These are phyloP conservation scores for Leptatherina wallacei DNA, from an alignment of 2,797 vertebrate species.

Conservation along the genomic window DNA sequence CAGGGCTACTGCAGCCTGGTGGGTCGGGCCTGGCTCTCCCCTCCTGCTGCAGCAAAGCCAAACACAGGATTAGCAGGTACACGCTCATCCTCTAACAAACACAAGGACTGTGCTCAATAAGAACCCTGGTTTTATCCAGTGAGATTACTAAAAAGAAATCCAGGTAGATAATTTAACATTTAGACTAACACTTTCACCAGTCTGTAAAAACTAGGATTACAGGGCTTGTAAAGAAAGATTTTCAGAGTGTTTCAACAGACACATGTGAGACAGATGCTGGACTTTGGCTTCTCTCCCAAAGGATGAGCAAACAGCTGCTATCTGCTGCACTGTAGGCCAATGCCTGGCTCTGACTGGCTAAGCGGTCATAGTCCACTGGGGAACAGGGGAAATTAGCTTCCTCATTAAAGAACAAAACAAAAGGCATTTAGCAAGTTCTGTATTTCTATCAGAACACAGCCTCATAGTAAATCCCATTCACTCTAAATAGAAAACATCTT, in stretches of 20 bases:
- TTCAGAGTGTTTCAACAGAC: constrained; percentile 13
- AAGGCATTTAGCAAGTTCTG: neutral
- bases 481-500: too few species aligned
- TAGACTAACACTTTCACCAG: constrained; percentile 2
- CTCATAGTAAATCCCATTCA: too few species aligned
- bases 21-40: constrained; percentile 28
- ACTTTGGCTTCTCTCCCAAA: constrained; percentile 54
- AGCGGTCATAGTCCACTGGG: constrained; percentile 52
- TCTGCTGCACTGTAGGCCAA: constrained; percentile 54
- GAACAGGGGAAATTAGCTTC: constrained; percentile 7
- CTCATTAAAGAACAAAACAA: neutral
- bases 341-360: constrained; percentile 29
- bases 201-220: constrained; percentile 14
- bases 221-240: constrained; percentile 20
- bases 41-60: constrained; percentile 57
- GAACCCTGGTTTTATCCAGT: neutral
- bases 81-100: constrained; percentile 52
- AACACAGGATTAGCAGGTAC: constrained; percentile 51
- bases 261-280: constrained; percentile 29
- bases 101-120: neutral
- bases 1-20: constrained; percentile 47
- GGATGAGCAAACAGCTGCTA: constrained; percentile 64
- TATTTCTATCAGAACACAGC: neutral
- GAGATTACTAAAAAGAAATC: neutral
- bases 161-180: constrained; percentile 10